Conservation (phyloP, 1,140 invertebrate species). For the Drosophila tropicalis region DNA sequence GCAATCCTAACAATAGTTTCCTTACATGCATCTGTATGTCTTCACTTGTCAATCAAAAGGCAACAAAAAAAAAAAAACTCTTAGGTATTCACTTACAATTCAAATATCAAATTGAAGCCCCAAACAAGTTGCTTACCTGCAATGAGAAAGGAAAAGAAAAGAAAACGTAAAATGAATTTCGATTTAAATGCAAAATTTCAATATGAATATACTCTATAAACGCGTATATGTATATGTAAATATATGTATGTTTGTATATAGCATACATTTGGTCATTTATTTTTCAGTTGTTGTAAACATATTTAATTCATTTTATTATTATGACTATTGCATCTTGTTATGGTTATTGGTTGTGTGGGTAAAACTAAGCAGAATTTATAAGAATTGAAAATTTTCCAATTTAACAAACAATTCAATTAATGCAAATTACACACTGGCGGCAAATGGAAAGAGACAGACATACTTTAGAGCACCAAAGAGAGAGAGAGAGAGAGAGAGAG, state of each 20-base stretch:
- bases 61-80: constrained; percentile 6
- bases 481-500: not conserved
- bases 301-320: constrained; percentile 80
- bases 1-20: too few relatives aligned
- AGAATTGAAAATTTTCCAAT: constrained; percentile 68
- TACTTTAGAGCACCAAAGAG: not conserved
- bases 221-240: not conserved
- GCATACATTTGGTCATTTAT: not conserved
- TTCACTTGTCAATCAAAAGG: constrained; percentile 1
- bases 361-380: constrained; percentile 61
- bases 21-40: not conserved
- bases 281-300: constrained; percentile 60
- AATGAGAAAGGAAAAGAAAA: constrained; percentile 1
- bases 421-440: constrained; percentile 67
- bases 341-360: constrained; percentile 51
- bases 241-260: not conserved
- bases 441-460: not conserved
- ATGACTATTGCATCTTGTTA: constrained; percentile 66
- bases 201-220: not conserved
- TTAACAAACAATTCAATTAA: constrained; percentile 80
- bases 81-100: constrained; percentile 31
- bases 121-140: constrained; percentile 2
- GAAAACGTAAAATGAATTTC: not conserved
- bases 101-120: constrained; percentile 11
- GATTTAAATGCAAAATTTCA: not conserved